Evolutionary conservation across 2,888 invertebrate genomes (phyloP).

Genomic region (Cantharis lateralis): DNA sequence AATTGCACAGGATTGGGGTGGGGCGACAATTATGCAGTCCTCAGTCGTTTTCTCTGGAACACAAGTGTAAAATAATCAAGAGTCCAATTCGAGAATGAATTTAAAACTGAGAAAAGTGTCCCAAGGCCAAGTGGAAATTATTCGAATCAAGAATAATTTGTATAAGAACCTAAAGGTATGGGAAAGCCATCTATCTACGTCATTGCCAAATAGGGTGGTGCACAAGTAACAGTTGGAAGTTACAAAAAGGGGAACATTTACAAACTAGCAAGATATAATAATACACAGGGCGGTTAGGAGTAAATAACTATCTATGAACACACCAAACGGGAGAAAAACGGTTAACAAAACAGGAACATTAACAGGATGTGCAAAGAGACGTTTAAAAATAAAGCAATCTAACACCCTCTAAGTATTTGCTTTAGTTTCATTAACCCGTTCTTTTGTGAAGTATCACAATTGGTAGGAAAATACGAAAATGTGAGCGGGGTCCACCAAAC

Average conservation of each 20-base stretch:
- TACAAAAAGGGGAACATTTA: neutral
- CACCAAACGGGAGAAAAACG: neutral
- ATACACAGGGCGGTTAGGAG: neutral
- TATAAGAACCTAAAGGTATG: neutral
- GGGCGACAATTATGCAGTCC: neutral
- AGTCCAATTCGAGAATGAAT: neutral
- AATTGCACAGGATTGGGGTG: neutral
- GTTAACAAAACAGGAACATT: neutral
- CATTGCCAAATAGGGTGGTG: neutral
- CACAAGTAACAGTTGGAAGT: neutral
- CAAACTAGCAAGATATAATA: neutral
- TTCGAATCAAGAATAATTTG: neutral
- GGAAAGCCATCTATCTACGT: neutral
- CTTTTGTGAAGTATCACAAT: neutral
- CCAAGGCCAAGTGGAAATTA: neutral
- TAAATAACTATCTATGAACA: neutral
- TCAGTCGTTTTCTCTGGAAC: neutral
- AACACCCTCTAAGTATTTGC: neutral
- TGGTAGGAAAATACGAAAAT: neutral
- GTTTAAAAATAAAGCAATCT: neutral
- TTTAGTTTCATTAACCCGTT: neutral
- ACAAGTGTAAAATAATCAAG: neutral
- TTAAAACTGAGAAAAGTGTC: neutral
- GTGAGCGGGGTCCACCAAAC: constrained; percentile 24
- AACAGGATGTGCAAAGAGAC: neutral